phyloP scores from a whole-genome alignment of 64 coral and sea anemone species.

The Cladopsammia gracilis region DNA sequence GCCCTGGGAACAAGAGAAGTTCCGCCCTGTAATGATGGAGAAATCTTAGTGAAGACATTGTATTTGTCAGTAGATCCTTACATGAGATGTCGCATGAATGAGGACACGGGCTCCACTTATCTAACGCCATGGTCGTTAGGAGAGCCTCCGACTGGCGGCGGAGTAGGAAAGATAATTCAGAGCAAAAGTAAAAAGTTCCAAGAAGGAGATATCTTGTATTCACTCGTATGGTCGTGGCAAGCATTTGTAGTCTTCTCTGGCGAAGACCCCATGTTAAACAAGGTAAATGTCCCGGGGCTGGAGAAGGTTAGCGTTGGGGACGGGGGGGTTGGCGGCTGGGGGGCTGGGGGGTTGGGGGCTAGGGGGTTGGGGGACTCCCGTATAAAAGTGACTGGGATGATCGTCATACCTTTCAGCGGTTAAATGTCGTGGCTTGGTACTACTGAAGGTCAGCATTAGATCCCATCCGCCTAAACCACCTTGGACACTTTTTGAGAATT shows the following conservation, averaged over 20 bases:
- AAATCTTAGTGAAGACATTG: conserved; percentile 77
- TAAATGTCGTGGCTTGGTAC: too few relatives aligned
- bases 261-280: conserved; percentile 19
- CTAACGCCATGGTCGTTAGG: conserved; percentile 60
- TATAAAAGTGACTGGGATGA: too few relatives aligned
- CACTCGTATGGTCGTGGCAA: conserved; percentile 72
- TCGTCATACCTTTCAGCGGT: too few relatives aligned
- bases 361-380: too few relatives aligned
- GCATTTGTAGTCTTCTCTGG: conserved; percentile 50
- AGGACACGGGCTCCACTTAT: conserved; percentile 61
- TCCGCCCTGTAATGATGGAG: conserved; percentile 51
- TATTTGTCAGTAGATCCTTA: conserved; percentile 92
- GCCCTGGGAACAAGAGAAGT: conserved; percentile 21
- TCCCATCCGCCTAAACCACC: too few relatives aligned
- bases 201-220: conserved; percentile 72
- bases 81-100: conserved; percentile 83
- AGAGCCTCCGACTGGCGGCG: conserved; percentile 37
- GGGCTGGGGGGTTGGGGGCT: too few relatives aligned
- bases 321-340: too few relatives aligned
- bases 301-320: too few relatives aligned
- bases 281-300: not conserved
- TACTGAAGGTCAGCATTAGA: too few relatives aligned
- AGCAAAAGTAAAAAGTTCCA: conserved; percentile 53
- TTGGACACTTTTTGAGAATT: too few relatives aligned
- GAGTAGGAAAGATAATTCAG: conserved; percentile 66